Evolutionary conservation across 2,113 vertebrate genomes (phyloP).

Genomic region (Myrmecophaga tridactyla): DNA sequence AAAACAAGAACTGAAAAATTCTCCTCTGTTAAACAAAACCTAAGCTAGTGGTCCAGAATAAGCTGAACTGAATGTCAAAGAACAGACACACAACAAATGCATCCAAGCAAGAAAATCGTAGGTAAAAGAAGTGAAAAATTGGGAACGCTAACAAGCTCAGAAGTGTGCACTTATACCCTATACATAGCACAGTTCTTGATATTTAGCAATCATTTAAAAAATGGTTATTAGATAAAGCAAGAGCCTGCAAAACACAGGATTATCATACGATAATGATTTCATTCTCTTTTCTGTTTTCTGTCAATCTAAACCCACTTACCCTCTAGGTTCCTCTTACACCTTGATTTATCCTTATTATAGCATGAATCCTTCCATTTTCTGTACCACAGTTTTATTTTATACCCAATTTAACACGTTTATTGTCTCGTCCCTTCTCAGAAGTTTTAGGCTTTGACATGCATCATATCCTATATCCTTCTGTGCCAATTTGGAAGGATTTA

Average conservation of each 20-base stretch:
- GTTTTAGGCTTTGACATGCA: background rate
- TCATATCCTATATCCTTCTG: background rate
- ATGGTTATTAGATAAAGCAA: background rate
- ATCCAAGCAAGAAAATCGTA: too few relatives aligned
- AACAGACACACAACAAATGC: too few relatives aligned
- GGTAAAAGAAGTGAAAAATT: too few relatives aligned
- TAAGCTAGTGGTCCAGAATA: too few relatives aligned
- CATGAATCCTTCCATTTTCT: background rate
- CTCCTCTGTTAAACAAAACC: too few relatives aligned
- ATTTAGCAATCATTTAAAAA: background rate
- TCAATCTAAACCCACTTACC: background rate
- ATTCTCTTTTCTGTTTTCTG: background rate
- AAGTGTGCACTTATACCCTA: background rate
- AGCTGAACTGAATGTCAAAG: too few relatives aligned
- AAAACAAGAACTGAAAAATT: too few relatives aligned
- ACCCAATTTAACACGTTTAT: background rate
- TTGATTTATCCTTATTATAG: background rate
- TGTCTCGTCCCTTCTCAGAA: background rate
- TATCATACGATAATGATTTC: background rate
- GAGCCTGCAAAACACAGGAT: background rate
- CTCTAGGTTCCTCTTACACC: background rate
- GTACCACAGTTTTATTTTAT: background rate
- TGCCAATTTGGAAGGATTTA: too few relatives aligned
- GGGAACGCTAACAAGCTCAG: background rate
- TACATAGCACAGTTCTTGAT: background rate